Evolutionary conservation across 2,113 vertebrate genomes (phyloP), one percentile per base, ranked within the genome.

Genomic region (Cochlearius cochlearius): DNA sequence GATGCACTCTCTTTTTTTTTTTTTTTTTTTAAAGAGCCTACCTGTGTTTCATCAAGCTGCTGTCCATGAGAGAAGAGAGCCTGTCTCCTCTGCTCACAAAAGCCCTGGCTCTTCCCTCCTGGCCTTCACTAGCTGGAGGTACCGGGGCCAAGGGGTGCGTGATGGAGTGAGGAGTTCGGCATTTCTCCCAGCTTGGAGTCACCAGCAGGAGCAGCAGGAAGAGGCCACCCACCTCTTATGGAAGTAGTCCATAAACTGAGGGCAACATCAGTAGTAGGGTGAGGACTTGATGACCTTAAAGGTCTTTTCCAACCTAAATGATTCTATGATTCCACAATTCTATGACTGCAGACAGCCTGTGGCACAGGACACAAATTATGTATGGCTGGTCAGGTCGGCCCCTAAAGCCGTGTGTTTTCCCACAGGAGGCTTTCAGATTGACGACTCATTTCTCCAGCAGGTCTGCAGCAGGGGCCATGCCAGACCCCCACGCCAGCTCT

Each of bases 91-190:
- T n/a, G 21, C 38, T 52, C 36, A 55, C 52, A 30, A 39, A 72
- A 49, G 60, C 38, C 56, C 34, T 36, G 5, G 20, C 21, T 90
- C 15, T 36, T 86, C 58, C 8, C 29, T 43, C 26, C 45, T 43
- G 32, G 30, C 9, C n/a, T 77, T 72, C 76, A 60, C 0, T 1
- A 78, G 19, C 29, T 60, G 39, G 39, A 60, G 19, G 8, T 56
- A 52, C 26, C 4, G 8, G 21, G 32, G 19, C 52, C 14, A 72
- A 15, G 22, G 15, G 10, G 9, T 27, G 22, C 13, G 8, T 0
- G 4, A 45, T 7, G 8, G 20, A 50, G 25, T 56, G 41, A 62
- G 21, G 10, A 3, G 19, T 68, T 52, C 0, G 2, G 12, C 41
- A 27, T 68, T 78, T 68, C 25, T 45, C 30, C 34, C n/a, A 68